Conservation (phyloP, 2,797 vertebrate genomes). For the Echeneis naucrates region DNA sequence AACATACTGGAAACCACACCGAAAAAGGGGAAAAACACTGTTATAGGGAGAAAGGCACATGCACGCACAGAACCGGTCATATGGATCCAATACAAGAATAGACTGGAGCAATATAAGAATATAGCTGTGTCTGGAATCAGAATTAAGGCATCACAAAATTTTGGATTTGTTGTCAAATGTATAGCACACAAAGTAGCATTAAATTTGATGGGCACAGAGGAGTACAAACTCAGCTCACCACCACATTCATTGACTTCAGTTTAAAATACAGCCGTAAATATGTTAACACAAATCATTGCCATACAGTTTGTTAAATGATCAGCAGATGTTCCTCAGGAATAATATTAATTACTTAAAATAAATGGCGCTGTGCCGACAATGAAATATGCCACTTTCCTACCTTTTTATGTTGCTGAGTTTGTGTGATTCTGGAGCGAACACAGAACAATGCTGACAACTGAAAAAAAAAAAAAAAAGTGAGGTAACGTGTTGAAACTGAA, state of each 20-base stretch:
- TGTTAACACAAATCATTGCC: not conserved
- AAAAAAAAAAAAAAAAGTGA: not conserved
- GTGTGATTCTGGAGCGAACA: not conserved
- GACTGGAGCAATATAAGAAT: not conserved
- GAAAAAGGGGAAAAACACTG: not conserved
- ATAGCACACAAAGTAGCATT: not conserved
- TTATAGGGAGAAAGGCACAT: not conserved
- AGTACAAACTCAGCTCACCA: not conserved
- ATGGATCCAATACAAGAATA: not conserved
- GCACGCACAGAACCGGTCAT: not conserved
- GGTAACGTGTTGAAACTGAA: not conserved
- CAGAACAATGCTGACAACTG: constrained; percentile 3
- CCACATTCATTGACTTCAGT: not conserved
- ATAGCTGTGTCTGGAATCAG: not conserved
- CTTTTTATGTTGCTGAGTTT: constrained; percentile 5
- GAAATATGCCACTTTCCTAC: constrained; percentile 4
- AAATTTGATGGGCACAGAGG: not conserved
- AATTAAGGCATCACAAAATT: not conserved
- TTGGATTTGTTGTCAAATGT: not conserved
- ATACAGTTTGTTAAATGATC: not conserved
- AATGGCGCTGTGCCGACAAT: not conserved
- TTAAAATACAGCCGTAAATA: not conserved
- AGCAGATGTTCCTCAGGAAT: not conserved
- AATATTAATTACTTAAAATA: not conserved
- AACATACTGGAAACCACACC: not conserved